Evolutionary conservation across 1,140 invertebrate genomes (phyloP).

Genomic region (Megalonaias nervosa): DNA sequence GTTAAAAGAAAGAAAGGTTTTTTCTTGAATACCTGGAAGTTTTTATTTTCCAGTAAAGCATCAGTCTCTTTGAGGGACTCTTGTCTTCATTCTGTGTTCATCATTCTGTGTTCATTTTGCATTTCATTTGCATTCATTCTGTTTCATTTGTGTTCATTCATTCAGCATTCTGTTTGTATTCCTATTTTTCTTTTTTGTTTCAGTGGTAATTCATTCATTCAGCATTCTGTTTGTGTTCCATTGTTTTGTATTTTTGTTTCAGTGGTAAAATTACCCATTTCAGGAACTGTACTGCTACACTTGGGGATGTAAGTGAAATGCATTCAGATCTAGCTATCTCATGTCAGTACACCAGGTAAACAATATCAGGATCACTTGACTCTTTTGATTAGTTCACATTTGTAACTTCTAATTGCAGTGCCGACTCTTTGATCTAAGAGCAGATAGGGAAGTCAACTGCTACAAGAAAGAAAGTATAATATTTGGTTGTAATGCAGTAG

Average conservation of each 20-base stretch:
- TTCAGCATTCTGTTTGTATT: background rate
- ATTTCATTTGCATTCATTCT: background rate
- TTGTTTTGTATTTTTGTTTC: background rate
- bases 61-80: too few relatives aligned
- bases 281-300: too few relatives aligned
- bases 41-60: too few relatives aligned
- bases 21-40: too few relatives aligned
- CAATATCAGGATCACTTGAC: too few relatives aligned
- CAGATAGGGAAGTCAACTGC: constrained; percentile 97
- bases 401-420: constrained; percentile 77
- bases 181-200: background rate
- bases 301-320: too few relatives aligned
- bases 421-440: constrained; percentile 96
- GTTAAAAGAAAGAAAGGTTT: too few relatives aligned
- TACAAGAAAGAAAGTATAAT: constrained; percentile 98
- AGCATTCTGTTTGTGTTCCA: background rate
- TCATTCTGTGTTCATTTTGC: background rate
- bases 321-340: too few relatives aligned
- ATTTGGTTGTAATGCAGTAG: constrained; percentile 98
- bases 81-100: too few relatives aligned
- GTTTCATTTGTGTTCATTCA: background rate
- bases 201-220: background rate
- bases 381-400: too few relatives aligned
- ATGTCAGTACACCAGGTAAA: too few relatives aligned
- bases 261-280: too few relatives aligned